Base-by-base conservation (phyloP, 2,797 vertebrate species). In the Botia almorhae region DNA sequence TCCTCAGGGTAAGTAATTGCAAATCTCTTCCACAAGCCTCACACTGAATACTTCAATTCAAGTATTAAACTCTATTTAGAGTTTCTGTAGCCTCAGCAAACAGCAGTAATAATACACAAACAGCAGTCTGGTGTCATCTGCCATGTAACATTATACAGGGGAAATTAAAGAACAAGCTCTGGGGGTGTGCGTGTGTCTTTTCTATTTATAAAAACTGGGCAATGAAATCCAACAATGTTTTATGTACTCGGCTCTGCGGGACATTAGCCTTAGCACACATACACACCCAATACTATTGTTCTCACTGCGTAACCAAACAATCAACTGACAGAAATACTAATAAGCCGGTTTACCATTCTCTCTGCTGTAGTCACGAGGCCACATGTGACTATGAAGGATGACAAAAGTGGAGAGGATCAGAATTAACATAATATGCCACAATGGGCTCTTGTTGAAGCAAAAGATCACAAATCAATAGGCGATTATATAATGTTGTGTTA, bases 91-190 rank as follows among this genome's bases (percentile, higher is more conserved):
- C 36, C 7, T 64, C 2, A 3, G 16, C 1, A 64, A 46, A 26
- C 36, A 50, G 33, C 36, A 48, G 4, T 19, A 60, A 55, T 53
- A 46, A 46, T 74, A 23, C 26, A 53, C 70, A 67, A 77, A 56
- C 76, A 82, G 10, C 56, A 50, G 23, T 69, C 29, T 69, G 60
- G 75, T 74, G 39, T 72, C 19, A 74, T 39, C 78, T 74, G 48
- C 69, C n/a, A 74, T 43, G 74, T 77, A 69, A 82, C 36, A 65
- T 83, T 69, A 75, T 75, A 80, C 61, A 14, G 17, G 56, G 55
- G 13, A n/a, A 39, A 23, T 69, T 29, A 64, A 69, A 69, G n/a
- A 26, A 23, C 26, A 70, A 69, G 46, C 10, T 16, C 74, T 77
- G 75, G 69, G 55, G 12, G 43, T 11, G 8, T 51, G n/a, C 17